These are phyloP conservation scores for Drosophila mojavensis DNA, from an alignment of 1,140 invertebrate species.

Conservation along the genomic window DNA sequence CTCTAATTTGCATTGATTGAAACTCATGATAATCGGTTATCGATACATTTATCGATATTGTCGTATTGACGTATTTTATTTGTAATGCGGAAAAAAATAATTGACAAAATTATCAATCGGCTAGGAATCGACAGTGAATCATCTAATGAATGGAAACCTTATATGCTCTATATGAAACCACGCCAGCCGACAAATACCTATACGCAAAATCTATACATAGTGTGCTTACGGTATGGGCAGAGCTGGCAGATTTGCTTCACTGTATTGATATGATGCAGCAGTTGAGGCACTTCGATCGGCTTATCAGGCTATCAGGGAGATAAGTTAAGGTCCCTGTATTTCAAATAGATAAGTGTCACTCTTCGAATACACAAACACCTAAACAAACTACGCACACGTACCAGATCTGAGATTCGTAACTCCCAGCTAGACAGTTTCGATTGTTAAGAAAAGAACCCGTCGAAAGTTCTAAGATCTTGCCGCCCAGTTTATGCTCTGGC, in stretches of 20 bases:
- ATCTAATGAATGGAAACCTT: neutral
- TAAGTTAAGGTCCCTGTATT: conserved; percentile 60
- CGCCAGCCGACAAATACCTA: neutral
- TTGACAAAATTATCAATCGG: too few relatives aligned
- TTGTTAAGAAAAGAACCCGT: conserved; percentile 52
- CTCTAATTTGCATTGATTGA: too few relatives aligned
- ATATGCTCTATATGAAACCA: neutral
- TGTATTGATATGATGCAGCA: conserved; percentile 47
- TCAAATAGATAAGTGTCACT: conserved; percentile 75
- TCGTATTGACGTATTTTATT: too few relatives aligned
- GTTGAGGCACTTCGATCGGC: conserved; percentile 51
- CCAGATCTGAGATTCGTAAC: conserved; percentile 26
- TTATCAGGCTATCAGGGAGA: conserved; percentile 65
- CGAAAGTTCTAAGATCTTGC: conserved; percentile 43
- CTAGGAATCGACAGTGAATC: neutral
- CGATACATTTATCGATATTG: too few relatives aligned
- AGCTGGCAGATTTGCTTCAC: conserved; percentile 25
- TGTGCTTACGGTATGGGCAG: neutral
- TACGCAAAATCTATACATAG: conserved; percentile 12
- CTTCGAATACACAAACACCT: conserved; percentile 32
- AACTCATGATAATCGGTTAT: too few relatives aligned
- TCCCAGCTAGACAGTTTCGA: conserved; percentile 47
- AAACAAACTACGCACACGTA: conserved; percentile 18
- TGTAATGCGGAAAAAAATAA: too few relatives aligned
- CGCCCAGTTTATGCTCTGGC: conserved; percentile 32